phyloP scores from a whole-genome alignment of 2,113 vertebrate genomes.

The Chaenocephalus aceratus region DNA sequence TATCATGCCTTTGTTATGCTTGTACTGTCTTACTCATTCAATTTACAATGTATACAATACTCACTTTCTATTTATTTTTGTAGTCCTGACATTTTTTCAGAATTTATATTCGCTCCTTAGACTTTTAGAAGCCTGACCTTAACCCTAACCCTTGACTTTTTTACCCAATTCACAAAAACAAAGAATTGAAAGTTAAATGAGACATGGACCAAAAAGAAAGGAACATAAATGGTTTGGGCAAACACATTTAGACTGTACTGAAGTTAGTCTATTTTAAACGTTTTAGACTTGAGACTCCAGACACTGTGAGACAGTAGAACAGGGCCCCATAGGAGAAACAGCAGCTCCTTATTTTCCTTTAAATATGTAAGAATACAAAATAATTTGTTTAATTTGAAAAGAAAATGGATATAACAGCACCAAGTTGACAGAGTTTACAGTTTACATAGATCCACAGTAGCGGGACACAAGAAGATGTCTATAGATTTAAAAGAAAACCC shows the following conservation, averaged over 20 bases:
- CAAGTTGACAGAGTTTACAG: not conserved
- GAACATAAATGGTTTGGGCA: too few relatives aligned
- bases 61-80: not conserved
- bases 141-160: too few relatives aligned
- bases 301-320: not conserved
- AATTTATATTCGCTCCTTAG: too few relatives aligned
- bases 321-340: not conserved
- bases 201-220: not conserved
- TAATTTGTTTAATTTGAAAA: not conserved
- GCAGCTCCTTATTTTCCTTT: not conserved
- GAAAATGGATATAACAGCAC: not conserved
- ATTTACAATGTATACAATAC: too few relatives aligned
- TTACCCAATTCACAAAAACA: not conserved
- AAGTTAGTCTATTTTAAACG: not conserved
- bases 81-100: too few relatives aligned
- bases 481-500: too few relatives aligned
- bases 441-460: not conserved
- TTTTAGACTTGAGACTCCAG: too few relatives aligned
- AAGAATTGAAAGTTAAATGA: not conserved
- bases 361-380: not conserved
- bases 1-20: not conserved
- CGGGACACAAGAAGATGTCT: not conserved
- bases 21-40: not conserved
- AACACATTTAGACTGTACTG: not conserved
- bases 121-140: too few relatives aligned